These are phyloP conservation scores for Echiichthys vipera DNA, from an alignment of 2,797 vertebrate species.

Conservation along the genomic window DNA sequence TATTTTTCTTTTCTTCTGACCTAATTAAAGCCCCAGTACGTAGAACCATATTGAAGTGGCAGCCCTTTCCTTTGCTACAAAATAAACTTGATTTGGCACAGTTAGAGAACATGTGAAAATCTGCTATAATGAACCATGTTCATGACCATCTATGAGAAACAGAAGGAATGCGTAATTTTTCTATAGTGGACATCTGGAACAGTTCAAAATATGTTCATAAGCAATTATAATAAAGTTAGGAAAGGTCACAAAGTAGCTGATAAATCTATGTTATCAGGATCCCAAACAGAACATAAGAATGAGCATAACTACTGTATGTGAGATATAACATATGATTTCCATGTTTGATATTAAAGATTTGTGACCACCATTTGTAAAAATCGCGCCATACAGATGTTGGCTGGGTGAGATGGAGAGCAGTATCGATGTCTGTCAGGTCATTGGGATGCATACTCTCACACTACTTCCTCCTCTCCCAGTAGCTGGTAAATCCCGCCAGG, in stretches of 20 bases:
- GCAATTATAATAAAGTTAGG: not conserved
- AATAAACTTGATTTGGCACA: not conserved
- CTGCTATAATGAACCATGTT: not conserved
- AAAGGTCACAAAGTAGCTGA: not conserved
- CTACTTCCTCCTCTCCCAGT: conserved; percentile 38
- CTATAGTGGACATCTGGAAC: not conserved
- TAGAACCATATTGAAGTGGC: not conserved
- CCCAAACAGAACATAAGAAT: not conserved
- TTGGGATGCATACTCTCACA: conserved; percentile 59
- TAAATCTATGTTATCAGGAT: not conserved
- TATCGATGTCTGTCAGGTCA: conserved; percentile 43
- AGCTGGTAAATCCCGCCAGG: conserved; percentile 61
- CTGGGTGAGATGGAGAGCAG: not conserved
- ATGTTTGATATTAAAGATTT: not conserved
- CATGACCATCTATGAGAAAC: not conserved
- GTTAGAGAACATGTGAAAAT: conserved; percentile 5
- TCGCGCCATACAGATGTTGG: not conserved
- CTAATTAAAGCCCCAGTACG: not conserved
- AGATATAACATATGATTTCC: not conserved
- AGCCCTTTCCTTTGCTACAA: not conserved
- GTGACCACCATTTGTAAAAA: not conserved
- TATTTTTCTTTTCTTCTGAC: not conserved
- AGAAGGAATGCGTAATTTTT: not conserved
- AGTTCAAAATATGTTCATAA: not conserved
- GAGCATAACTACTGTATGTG: not conserved